Evolutionary conservation across 2,797 vertebrate species (phyloP).

Genomic region (Cichlasoma orientale): DNA sequence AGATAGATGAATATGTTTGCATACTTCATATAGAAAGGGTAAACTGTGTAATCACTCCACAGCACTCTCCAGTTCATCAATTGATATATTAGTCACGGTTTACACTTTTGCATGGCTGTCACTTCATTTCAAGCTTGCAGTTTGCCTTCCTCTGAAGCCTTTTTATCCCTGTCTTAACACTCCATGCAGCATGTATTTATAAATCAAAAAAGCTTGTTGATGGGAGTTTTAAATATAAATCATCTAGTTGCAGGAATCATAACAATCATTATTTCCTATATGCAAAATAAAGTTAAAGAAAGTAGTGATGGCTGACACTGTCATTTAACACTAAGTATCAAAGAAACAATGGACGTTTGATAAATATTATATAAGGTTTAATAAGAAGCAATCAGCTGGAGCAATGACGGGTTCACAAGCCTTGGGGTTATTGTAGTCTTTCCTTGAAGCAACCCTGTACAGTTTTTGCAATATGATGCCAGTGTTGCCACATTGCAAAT

Average conservation of each 20-base stretch:
- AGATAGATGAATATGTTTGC: neutral
- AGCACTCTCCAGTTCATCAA: neutral
- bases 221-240: conserved; percentile 26
- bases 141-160: conserved; percentile 4
- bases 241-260: neutral
- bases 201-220: conserved; percentile 17
- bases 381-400: neutral
- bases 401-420: too few species aligned
- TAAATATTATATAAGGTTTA: too few species aligned
- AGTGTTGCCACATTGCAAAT: too few species aligned
- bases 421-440: too few species aligned
- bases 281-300: conserved; percentile 3
- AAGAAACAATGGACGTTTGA: neutral
- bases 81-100: conserved; percentile 3
- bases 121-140: neutral
- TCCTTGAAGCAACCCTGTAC: too few species aligned
- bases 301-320: neutral
- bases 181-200: conserved; percentile 10
- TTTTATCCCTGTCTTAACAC: neutral
- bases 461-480: too few species aligned
- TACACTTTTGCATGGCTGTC: conserved; percentile 16
- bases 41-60: neutral
- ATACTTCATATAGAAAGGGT: neutral
- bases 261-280: neutral
- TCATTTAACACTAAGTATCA: neutral